Evolutionary conservation across 2,113 vertebrate species (phyloP), one percentile per base, ranked within the genome.

Genomic region (Prinia subflava): DNA sequence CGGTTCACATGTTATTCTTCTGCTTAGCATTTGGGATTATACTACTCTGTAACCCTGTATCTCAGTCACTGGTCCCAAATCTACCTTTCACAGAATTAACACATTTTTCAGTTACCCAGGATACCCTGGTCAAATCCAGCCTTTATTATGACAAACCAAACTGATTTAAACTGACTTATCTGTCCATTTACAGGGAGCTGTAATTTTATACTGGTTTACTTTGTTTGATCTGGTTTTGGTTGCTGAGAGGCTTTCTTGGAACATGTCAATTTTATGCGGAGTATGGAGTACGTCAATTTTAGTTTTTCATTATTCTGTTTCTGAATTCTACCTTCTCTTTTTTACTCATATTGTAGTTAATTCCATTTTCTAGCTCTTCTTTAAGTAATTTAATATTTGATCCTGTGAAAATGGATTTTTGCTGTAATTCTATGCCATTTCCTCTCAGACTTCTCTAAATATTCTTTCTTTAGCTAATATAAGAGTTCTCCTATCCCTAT

Each of bases 391-490:
- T 84, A 50, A 64, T 92, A 95, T 83, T 87, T 92, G 25, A 64
- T 91, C 56, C 33, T 50, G 25, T 67, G 64, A 74, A 63, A 95
- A 59, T 89, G 77, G 60, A 44, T 70, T 94, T 95, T 94, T 87
- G 16, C 39, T 94, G 47, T 82, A 91, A 63, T 75, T 90, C 53
- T 59, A 5, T 64, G 60, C 27, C 11, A 56, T 71, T 89, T 89
- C 31, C 27, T 41, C 13, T 67, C 39, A 64, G 60, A 64, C 5
- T 92, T 92, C 25, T 83, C 59, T 67, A 84, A 65, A 87, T 91
- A 67, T 30, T 46, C 7, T 42, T 92, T 63, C n/a, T 75, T 79
- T 55, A 79, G 21, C 27, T 80, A 37, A 73, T 59, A 10, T n/a
- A 20, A 31, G 44, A 67, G 15, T 49, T 42, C 8, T 77, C 3